Evolutionary conservation across 2,888 invertebrate genomes (phyloP), one percentile per base, ranked within the genome.

Genomic region (Dendrolimus pini): DNA sequence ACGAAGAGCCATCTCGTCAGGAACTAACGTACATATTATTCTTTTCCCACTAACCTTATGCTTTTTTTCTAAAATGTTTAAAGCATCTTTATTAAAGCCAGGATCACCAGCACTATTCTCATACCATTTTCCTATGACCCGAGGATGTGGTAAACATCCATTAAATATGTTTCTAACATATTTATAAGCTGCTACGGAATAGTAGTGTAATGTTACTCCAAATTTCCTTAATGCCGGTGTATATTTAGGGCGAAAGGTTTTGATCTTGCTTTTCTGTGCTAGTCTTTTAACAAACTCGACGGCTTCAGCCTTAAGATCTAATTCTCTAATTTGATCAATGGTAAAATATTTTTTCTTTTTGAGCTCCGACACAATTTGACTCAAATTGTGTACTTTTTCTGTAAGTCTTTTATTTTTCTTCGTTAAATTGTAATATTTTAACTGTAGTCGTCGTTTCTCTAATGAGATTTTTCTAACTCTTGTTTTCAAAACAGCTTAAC

Each of bases 1-100:
- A 1, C 60, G 55, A 8, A 68, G 54, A 8, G 66, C 62, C 63
- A 65, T 64, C 42, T 67, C 67, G 52, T 67, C 65, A n/a, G 52
- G 56, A 13, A 66, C 55, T 7, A 66, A 41, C 0, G 64, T 60
- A 47, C 61, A 62, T n/a, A 61, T 2, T 9, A 65, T 30, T 9
- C 53, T 30, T 53, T 61, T 55, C 3, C 54, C 30, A 6, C 30
- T 52, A 47, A 12, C 7, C 54, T 55, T 56, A 14, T 56, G 12
- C 12, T 55, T 66, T 56, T 62, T 63, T 57, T 62, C 41, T 61
- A 67, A 56, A 54, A 64, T 55, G 47, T 66, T 54, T 10, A 66
- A 55, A 18, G 67, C 64, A 60, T 60, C 56, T 54, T 58, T 54
- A 52, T 56, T 60, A 57, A 62, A 62, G 0, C 65, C 65, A 58